phyloP scores from a whole-genome alignment of 37 sponge, comb jelly and placozoan genomes.

The Eunapius fragilis region DNA sequence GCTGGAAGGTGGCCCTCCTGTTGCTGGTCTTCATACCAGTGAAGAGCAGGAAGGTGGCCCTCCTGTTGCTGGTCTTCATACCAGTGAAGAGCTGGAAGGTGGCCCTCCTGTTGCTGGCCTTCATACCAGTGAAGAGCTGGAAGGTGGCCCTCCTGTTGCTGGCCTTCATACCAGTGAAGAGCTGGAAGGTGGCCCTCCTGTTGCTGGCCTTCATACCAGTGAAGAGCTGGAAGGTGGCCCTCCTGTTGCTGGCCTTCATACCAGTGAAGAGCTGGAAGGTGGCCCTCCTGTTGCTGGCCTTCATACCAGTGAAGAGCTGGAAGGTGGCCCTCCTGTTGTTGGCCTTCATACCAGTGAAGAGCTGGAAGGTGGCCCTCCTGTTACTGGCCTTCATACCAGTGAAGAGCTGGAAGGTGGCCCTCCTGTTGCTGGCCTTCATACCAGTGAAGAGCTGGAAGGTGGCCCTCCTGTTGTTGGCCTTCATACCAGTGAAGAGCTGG shows the following conservation, averaged over 20 bases:
- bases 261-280: conserved; percentile 58
- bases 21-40: conserved; percentile 59
- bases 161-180: conserved; percentile 46
- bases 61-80: conserved; percentile 62
- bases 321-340: conserved; percentile 66
- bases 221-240: conserved; percentile 56
- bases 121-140: conserved; percentile 55
- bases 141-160: conserved; percentile 68
- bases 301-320: conserved; percentile 55
- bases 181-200: conserved; percentile 62
- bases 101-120: conserved; percentile 59
- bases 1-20: conserved; percentile 62
- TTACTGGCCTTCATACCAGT: conserved; percentile 53
- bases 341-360: conserved; percentile 46
- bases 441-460: conserved; percentile 58
- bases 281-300: conserved; percentile 59
- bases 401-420: conserved; percentile 56
- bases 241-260: conserved; percentile 60
- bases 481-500: conserved; percentile 55
- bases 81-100: conserved; percentile 58
- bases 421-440: conserved; percentile 60
- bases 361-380: conserved; percentile 62
- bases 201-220: conserved; percentile 57
- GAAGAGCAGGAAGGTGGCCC: conserved; percentile 55
- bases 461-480: conserved; percentile 57